A percentile compares a stretch with the other conserved stretches of the same genome.
These are phyloP conservation scores for Sternotherus odoratus DNA, from an alignment of 2,797 vertebrate genomes.

Conservation along the genomic window DNA sequence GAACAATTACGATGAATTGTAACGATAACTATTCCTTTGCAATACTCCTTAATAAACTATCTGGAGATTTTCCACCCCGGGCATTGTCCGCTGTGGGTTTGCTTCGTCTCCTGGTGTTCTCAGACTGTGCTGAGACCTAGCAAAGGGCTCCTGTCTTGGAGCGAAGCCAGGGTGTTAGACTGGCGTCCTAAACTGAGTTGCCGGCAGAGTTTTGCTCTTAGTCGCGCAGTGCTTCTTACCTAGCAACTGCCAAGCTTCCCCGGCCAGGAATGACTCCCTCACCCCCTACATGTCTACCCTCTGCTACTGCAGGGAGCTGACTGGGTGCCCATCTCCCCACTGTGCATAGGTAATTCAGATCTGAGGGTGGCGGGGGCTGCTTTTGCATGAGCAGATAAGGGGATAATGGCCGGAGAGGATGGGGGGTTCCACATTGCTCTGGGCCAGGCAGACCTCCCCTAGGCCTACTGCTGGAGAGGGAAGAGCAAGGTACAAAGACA, in stretches of 20 bases:
- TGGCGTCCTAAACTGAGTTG: neutral
- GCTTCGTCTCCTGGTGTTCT: neutral
- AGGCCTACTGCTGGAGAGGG: neutral
- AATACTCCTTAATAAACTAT: neutral
- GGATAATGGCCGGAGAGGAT: neutral
- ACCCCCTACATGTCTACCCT: rapidly evolving
- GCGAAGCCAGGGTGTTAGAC: neutral
- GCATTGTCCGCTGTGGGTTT: neutral
- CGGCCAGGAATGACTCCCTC: neutral
- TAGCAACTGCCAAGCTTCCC: neutral
- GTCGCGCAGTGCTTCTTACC: neutral
- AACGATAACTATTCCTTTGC: neutral
- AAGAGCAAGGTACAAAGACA: neutral
- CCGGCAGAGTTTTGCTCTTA: neutral
- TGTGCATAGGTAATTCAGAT: no score
- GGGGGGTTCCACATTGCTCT: neutral
- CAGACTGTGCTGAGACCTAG: rapidly evolving
- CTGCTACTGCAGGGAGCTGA: neutral
- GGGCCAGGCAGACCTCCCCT: no score
- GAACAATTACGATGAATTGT: neutral
- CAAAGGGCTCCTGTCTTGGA: neutral
- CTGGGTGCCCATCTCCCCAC: no score
- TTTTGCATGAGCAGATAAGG: no score
- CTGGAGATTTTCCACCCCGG: rapidly evolving
- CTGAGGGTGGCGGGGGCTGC: no score